These are phyloP conservation scores for Cynocephalus volans DNA, from an alignment of 2,113 vertebrate species.

Conservation along the genomic window DNA sequence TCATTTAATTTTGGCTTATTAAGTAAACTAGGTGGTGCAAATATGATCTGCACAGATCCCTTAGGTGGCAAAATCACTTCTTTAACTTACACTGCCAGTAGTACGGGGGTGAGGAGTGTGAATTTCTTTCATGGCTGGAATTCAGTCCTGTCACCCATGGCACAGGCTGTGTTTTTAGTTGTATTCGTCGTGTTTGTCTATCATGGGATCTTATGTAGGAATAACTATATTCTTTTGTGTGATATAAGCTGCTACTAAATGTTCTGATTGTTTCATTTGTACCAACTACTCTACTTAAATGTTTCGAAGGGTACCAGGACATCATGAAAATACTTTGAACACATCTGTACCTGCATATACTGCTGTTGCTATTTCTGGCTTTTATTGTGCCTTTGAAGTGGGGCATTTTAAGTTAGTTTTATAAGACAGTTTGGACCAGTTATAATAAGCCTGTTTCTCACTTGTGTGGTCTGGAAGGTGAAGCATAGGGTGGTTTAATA, in stretches of 20 bases:
- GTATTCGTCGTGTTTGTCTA: neutral
- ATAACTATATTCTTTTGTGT: neutral
- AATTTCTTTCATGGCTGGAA: neutral
- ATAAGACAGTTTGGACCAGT: neutral
- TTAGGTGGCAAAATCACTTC: neutral
- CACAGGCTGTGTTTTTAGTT: neutral
- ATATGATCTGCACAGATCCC: neutral
- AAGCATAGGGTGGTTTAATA: neutral
- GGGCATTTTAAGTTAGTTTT: neutral
- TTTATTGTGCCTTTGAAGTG: neutral
- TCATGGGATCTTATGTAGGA: rapidly evolving
- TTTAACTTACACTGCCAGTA: too few relatives aligned
- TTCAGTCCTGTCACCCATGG: neutral
- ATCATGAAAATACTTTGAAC: rapidly evolving
- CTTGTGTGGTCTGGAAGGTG: too few relatives aligned
- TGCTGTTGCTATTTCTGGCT: neutral
- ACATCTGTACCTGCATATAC: rapidly evolving
- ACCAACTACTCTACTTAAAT: neutral
- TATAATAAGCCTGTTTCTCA: rapidly evolving
- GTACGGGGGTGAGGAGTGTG: neutral
- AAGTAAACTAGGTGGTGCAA: rapidly evolving
- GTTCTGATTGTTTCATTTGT: neutral
- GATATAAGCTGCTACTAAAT: neutral
- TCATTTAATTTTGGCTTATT: too few relatives aligned
- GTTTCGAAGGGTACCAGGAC: neutral